phyloP scores from a whole-genome alignment of 2,113 vertebrate species.

The Lucifuga dentata region DNA sequence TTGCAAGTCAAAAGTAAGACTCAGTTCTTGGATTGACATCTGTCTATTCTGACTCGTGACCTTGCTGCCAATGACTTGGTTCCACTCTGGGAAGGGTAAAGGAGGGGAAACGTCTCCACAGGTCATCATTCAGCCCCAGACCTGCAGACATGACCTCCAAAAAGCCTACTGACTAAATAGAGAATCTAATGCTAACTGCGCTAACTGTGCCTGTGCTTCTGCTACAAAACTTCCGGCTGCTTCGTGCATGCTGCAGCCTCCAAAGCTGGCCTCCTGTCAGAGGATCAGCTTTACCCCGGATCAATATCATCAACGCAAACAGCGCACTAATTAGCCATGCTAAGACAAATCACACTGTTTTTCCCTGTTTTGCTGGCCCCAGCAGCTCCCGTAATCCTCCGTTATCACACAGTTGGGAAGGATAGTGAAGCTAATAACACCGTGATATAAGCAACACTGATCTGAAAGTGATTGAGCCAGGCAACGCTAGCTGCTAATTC shows the following conservation, averaged over 20 bases:
- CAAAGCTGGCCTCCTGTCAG: slow-evolving; percentile 45
- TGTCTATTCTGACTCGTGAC: too few species aligned
- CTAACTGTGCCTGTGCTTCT: neutral
- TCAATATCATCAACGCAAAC: slow-evolving; percentile 64
- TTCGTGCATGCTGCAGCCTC: slow-evolving; percentile 6
- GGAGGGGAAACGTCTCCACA: neutral
- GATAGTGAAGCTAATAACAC: slow-evolving; percentile 72
- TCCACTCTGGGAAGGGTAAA: too few species aligned
- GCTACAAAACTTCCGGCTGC: neutral
- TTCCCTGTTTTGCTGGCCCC: slow-evolving; percentile 65
- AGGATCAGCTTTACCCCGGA: slow-evolving; percentile 50
- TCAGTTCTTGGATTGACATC: too few species aligned
- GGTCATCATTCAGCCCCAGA: slow-evolving; percentile 4
- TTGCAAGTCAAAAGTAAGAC: too few species aligned
- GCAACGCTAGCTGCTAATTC: slow-evolving; percentile 48
- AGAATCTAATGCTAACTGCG: neutral
- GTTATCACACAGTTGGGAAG: slow-evolving; percentile 69
- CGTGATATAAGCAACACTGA: slow-evolving; percentile 71
- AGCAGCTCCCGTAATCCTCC: slow-evolving; percentile 69
- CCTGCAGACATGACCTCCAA: neutral
- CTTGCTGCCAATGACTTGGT: too few species aligned
- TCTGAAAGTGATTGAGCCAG: slow-evolving; percentile 62
- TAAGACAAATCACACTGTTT: slow-evolving; percentile 57
- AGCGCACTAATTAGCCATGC: slow-evolving; percentile 65
- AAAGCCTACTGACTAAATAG: neutral